These are phyloP conservation scores for Girardinichthys multiradiatus DNA, from an alignment of 2,113 vertebrate species.

Conservation along the genomic window DNA sequence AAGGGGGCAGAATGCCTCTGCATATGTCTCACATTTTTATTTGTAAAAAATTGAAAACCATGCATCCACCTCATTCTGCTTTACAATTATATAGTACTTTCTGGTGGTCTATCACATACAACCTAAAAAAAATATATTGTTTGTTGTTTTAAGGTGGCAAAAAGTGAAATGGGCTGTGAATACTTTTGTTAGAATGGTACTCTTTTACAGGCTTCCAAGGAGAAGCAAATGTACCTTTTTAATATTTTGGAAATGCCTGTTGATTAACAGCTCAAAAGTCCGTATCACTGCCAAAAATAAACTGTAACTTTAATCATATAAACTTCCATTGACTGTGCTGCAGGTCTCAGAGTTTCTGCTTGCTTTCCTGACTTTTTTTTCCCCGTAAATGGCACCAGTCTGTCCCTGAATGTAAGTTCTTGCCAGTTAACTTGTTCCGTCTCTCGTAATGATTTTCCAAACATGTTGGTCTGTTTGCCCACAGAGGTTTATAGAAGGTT, in stretches of 20 bases:
- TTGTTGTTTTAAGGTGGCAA: too few species aligned
- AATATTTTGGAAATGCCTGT: too few species aligned
- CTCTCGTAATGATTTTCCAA: constrained; percentile 13
- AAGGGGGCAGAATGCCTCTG: background rate
- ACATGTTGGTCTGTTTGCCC: background rate
- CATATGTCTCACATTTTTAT: background rate
- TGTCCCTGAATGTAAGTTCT: background rate
- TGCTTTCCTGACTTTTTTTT: background rate
- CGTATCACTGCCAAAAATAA: background rate
- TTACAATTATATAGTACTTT: background rate
- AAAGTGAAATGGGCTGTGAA: too few species aligned
- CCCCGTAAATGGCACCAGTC: background rate
- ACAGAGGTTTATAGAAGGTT: background rate
- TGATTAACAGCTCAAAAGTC: background rate
- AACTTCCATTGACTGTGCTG: background rate
- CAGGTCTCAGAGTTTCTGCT: background rate
- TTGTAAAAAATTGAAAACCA: background rate
- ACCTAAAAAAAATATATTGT: too few species aligned
- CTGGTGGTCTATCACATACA: background rate
- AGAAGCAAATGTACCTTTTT: too few species aligned
- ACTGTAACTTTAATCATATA: background rate
- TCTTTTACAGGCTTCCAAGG: too few species aligned
- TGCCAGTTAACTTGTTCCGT: background rate
- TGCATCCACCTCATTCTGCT: background rate
- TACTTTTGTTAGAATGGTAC: too few species aligned